Evolutionary conservation across 2,888 invertebrate species (phyloP).

Genomic region (Sarcophaga rosellei): DNA sequence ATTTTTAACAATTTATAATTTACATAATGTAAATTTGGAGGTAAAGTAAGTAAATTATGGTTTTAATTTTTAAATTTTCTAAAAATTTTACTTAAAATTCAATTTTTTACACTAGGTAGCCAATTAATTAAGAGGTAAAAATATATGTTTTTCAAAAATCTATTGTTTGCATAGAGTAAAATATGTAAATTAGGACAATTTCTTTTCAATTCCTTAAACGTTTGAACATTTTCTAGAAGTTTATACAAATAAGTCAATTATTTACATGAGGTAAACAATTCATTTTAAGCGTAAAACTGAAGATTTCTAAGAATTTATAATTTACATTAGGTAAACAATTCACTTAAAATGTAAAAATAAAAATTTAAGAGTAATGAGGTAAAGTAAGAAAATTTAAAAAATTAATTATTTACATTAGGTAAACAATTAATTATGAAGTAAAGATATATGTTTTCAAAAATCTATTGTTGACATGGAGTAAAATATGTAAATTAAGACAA

Average conservation of each 20-base stretch:
- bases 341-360: too few relatives aligned
- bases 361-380: too few relatives aligned
- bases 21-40: background rate
- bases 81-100: background rate
- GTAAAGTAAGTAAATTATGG: background rate
- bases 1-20: background rate
- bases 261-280: conserved; percentile 3
- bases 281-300: too few relatives aligned
- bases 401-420: conserved; percentile 6
- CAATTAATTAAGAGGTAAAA: too few relatives aligned
- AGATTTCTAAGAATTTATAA: background rate
- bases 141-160: too few relatives aligned
- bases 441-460: too few relatives aligned
- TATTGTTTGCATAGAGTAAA: conserved; percentile 6
- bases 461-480: conserved; percentile 1
- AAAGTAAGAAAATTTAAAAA: too few relatives aligned
- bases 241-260: background rate
- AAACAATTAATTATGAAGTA: background rate
- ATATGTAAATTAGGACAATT: background rate
- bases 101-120: conserved; percentile 13
- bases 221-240: background rate
- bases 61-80: background rate
- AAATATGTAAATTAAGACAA: background rate
- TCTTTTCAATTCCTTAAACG: background rate
- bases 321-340: conserved; percentile 2